Evolutionary conservation across 64 coral and sea anemone species (phyloP).

Genomic region (Stichodactyla mertensii): DNA sequence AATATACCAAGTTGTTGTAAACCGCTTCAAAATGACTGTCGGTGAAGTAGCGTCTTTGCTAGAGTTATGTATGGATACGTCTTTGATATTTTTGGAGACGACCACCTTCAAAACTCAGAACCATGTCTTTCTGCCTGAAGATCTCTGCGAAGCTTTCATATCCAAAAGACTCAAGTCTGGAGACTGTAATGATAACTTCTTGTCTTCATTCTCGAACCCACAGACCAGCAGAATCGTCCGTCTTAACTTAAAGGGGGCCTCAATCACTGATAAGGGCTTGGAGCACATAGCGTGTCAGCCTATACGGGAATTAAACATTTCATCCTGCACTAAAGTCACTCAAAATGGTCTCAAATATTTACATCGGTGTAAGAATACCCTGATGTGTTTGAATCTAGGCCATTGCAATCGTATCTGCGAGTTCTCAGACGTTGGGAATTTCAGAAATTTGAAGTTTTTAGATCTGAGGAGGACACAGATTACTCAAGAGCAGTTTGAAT

Average conservation of each 20-base stretch:
- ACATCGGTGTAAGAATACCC: conserved; percentile 54
- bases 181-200: conserved; percentile 66
- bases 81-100: conserved; percentile 62
- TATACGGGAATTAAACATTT: conserved; percentile 71
- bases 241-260: conserved; percentile 50
- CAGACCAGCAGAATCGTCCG: conserved; percentile 70
- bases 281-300: conserved; percentile 49
- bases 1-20: conserved; percentile 9
- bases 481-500: conserved; percentile 46
- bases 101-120: conserved; percentile 19
- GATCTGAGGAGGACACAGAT: conserved; percentile 52
- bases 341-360: conserved; percentile 53
- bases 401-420: conserved; percentile 38
- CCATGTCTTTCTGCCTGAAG: conserved; percentile 73
- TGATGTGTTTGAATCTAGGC: conserved; percentile 52
- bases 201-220: conserved; percentile 62
- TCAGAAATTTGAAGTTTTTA: conserved; percentile 44
- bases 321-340: conserved; percentile 42
- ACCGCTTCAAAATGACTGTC: conserved; percentile 35
- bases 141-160: conserved; percentile 83
- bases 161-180: conserved; percentile 68
- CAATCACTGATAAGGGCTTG: conserved; percentile 68
- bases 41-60: conserved; percentile 57
- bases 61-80: conserved; percentile 65
- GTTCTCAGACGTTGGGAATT: conserved; percentile 36